Evolutionary conservation across 1,140 invertebrate genomes (phyloP).

Genomic region (Drosophila santomea): DNA sequence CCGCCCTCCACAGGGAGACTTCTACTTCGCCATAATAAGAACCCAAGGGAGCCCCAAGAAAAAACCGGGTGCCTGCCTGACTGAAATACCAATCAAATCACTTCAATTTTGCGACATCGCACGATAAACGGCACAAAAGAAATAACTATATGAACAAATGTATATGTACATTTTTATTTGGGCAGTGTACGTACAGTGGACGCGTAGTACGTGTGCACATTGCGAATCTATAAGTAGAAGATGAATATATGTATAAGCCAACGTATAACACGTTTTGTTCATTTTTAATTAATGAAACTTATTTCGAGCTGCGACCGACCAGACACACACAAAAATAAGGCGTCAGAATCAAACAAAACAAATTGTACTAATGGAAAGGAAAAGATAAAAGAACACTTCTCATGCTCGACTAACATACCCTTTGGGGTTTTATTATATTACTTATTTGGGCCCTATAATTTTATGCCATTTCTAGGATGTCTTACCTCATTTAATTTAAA

Average conservation of each 20-base stretch:
- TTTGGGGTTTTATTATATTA: not conserved
- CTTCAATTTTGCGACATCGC: conserved; percentile 44
- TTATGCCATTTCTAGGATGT: too few species aligned
- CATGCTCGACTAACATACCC: conserved; percentile 12
- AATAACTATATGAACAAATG: conserved; percentile 42
- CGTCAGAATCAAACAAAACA: conserved; percentile 28
- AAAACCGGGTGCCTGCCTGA: conserved; percentile 2
- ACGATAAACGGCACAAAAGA: conserved; percentile 38
- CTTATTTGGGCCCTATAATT: too few species aligned
- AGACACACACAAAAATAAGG: conserved; percentile 59
- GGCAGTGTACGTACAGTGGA: conserved; percentile 10
- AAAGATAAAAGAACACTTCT: not conserved
- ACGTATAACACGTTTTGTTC: conserved; percentile 70
- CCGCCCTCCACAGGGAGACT: conserved; percentile 5
- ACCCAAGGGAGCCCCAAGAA: not conserved
- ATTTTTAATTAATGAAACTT: conserved; percentile 80
- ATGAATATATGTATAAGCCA: conserved; percentile 40
- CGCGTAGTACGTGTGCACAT: conserved; percentile 46
- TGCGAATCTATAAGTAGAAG: conserved; percentile 54
- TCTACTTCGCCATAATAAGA: not conserved
- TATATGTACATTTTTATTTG: conserved; percentile 12
- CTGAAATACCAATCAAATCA: conserved; percentile 30
- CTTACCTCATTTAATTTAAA: not conserved
- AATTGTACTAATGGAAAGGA: conserved; percentile 25
- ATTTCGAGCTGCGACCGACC: conserved; percentile 51